Evolutionary conservation across 2,113 vertebrate genomes (phyloP).

Genomic region (Saguinus midas): DNA sequence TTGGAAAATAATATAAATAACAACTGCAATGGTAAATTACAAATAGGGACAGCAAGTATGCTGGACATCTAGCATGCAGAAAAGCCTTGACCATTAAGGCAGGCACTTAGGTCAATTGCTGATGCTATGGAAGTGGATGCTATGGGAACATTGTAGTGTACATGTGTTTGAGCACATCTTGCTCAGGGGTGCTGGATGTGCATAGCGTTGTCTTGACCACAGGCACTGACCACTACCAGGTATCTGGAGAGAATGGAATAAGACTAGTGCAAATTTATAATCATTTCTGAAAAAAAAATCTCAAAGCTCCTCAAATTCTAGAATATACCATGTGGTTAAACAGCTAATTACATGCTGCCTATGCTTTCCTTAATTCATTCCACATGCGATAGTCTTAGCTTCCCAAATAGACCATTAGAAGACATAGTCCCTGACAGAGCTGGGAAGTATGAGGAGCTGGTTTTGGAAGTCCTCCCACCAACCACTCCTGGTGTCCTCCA

Average conservation of each 20-base stretch:
- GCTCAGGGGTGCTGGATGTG: background rate
- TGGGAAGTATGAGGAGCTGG: background rate
- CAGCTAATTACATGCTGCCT: background rate
- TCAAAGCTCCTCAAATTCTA: background rate
- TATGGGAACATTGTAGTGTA: background rate
- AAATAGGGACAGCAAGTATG: background rate
- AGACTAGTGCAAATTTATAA: background rate
- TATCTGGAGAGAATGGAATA: background rate
- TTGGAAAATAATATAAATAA: conserved; percentile 71
- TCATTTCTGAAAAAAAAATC: background rate
- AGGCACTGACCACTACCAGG: too few relatives aligned
- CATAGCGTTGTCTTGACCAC: background rate
- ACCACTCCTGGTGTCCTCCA: background rate
- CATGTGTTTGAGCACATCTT: background rate
- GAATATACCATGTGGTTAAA: background rate
- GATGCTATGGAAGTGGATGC: background rate
- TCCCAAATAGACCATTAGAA: background rate
- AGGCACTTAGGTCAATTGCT: background rate
- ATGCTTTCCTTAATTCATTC: background rate
- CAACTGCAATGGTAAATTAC: conserved; percentile 55
- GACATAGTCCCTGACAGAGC: background rate
- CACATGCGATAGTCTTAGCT: background rate
- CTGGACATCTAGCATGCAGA: background rate
- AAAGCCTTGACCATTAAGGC: background rate
- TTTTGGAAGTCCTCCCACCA: background rate